Conservation (phyloP, 2,113 vertebrate genomes). For the Oreochromis spilurus region DNA sequence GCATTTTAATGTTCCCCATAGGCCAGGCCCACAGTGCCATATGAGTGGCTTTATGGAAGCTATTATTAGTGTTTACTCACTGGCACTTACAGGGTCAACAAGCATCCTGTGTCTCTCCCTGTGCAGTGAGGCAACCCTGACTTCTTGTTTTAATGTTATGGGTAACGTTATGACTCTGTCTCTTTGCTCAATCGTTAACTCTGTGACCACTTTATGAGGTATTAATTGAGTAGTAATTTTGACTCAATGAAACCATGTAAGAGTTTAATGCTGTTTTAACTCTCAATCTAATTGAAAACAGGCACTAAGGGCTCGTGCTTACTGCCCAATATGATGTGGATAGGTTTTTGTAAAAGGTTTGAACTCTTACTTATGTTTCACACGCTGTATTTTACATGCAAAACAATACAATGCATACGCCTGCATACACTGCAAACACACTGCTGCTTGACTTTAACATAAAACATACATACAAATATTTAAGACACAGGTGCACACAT, state of each 20-base stretch:
- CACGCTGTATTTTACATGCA: neutral
- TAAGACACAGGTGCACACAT: neutral
- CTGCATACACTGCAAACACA: neutral
- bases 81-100: slow-evolving; percentile 61
- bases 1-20: slow-evolving; percentile 59
- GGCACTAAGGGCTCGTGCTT: slow-evolving; percentile 24
- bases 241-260: slow-evolving; percentile 68
- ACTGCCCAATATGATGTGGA: slow-evolving; percentile 1
- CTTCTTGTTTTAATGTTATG: slow-evolving; percentile 67
- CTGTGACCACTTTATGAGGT: slow-evolving; percentile 70
- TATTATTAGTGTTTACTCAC: slow-evolving; percentile 74
- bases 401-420: neutral
- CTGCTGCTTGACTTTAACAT: neutral
- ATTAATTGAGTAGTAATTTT: slow-evolving; percentile 77
- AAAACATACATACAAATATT: neutral
- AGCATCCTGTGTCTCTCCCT: slow-evolving; percentile 39
- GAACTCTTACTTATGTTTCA: neutral
- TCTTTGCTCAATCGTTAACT: slow-evolving; percentile 71
- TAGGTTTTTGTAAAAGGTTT: neutral
- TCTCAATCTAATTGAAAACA: slow-evolving; percentile 71
- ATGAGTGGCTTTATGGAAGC: slow-evolving; percentile 67
- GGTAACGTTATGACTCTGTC: slow-evolving; percentile 65
- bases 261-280: slow-evolving; percentile 67
- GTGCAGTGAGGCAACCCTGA: slow-evolving; percentile 58
- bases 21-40: slow-evolving; percentile 57